These are phyloP conservation scores for Apistogramma diplotaenia DNA, from an alignment of 2,113 vertebrate species.

Conservation along the genomic window DNA sequence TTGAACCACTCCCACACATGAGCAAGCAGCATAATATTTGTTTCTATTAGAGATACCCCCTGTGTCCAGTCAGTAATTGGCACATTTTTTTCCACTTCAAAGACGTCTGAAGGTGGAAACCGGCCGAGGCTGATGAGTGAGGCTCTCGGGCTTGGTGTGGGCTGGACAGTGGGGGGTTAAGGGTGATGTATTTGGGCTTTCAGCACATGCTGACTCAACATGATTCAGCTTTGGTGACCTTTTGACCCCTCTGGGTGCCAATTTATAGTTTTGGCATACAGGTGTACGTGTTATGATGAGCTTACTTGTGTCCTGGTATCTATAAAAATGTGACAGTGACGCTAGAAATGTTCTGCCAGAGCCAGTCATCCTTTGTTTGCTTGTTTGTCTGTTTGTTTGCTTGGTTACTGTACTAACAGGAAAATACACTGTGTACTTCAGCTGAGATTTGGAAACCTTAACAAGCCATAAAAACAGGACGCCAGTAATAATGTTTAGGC, in stretches of 20 bases:
- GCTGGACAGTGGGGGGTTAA: conserved; percentile 62
- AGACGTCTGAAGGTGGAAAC: conserved; percentile 66
- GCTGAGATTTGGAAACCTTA: not conserved
- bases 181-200: conserved; percentile 71
- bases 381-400: conserved; percentile 10
- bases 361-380: not conserved
- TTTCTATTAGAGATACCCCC: conserved; percentile 64
- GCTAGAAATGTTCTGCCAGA: conserved; percentile 20
- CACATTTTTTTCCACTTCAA: conserved; percentile 65
- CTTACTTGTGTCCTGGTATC: conserved; percentile 3
- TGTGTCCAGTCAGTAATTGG: conserved; percentile 70
- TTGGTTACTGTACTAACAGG: conserved; percentile 23
- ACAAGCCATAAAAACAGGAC: conserved; percentile 4
- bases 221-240: conserved; percentile 67
- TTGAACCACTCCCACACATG: conserved; percentile 49
- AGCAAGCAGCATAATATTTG: conserved; percentile 69
- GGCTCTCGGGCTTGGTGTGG: conserved; percentile 57
- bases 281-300: conserved; percentile 5
- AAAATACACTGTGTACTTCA: not conserved
- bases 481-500: not conserved
- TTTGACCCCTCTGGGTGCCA: conserved; percentile 46
- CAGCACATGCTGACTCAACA: conserved; percentile 69
- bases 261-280: conserved; percentile 36
- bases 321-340: not conserved
- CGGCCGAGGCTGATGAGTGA: conserved; percentile 64